phyloP scores from a whole-genome alignment of 2,797 vertebrate species.

The Cyclopterus lumpus region DNA sequence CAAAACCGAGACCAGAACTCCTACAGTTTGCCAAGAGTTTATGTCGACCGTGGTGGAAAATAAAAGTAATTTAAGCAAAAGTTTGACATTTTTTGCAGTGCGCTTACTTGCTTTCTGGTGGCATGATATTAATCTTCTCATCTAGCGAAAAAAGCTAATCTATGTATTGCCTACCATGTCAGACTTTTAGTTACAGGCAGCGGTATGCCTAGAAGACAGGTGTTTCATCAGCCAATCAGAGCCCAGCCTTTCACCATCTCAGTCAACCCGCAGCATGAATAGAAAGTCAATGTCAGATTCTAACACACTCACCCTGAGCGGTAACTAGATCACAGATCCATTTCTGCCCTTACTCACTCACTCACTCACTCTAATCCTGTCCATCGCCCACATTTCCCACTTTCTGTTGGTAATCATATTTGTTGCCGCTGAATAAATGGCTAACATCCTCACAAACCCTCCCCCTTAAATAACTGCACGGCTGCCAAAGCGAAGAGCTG shows the following conservation, averaged over 20 bases:
- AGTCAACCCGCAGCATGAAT: slow-evolving; percentile 28
- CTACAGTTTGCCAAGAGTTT: background rate
- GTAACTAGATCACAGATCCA: slow-evolving; percentile 57
- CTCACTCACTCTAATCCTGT: slow-evolving; percentile 40
- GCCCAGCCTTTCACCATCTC: background rate
- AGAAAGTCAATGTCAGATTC: slow-evolving; percentile 39
- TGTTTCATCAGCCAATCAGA: slow-evolving; percentile 20
- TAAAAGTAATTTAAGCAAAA: background rate
- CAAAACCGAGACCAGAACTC: background rate
- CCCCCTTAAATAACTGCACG: slow-evolving; percentile 17
- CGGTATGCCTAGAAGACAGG: background rate
- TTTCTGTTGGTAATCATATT: slow-evolving; percentile 55
- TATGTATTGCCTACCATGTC: background rate
- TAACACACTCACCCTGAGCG: slow-evolving; percentile 45
- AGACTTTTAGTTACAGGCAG: background rate
- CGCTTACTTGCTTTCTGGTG: background rate
- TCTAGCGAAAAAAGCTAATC: background rate
- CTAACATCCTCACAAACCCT: slow-evolving; percentile 31
- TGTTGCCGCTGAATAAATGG: slow-evolving; percentile 51
- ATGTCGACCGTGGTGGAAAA: background rate
- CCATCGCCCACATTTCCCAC: slow-evolving; percentile 43
- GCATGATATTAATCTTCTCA: slow-evolving; percentile 1
- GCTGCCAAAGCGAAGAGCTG: background rate
- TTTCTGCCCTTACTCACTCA: slow-evolving; percentile 41
- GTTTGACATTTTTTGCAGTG: background rate